Percentiles rank a stretch among this genome's conserved stretches.
Evolutionary conservation across 2,113 vertebrate genomes (phyloP).

Genomic region (Scopus umbretta): DNA sequence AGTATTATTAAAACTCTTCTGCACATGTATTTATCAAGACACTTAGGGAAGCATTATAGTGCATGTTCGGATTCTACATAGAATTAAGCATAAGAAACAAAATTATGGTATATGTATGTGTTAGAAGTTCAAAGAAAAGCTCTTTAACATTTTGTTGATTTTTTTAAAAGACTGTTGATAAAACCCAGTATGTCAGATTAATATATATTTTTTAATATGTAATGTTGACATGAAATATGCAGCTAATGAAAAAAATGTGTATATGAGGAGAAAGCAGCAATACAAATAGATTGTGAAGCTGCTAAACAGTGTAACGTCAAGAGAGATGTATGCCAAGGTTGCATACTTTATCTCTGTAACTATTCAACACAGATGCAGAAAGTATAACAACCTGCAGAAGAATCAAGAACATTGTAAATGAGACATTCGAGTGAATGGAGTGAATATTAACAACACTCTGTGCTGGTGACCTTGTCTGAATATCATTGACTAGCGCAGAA

Average conservation of each 20-base stretch:
- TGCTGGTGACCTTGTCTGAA: neutral
- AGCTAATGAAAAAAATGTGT: neutral
- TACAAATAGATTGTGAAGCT: neutral
- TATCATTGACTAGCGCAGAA: neutral
- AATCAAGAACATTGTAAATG: neutral
- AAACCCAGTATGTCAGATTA: neutral
- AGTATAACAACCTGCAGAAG: neutral
- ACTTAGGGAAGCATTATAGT: neutral
- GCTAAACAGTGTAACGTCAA: neutral
- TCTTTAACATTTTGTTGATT: neutral
- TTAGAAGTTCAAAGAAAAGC: neutral
- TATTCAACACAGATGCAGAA: neutral
- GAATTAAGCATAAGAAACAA: neutral
- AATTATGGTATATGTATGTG: neutral
- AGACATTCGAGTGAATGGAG: neutral
- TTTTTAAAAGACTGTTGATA: neutral
- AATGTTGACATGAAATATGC: neutral
- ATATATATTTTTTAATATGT: neutral
- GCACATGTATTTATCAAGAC: neutral
- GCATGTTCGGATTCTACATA: neutral
- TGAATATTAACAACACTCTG: neutral
- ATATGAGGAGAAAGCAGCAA: neutral
- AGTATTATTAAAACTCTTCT: neutral
- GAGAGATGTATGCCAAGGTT: neutral
- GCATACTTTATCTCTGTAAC: neutral